Evolutionary conservation across 2,113 vertebrate species (phyloP).

Genomic region (Ciconia boyciana): DNA sequence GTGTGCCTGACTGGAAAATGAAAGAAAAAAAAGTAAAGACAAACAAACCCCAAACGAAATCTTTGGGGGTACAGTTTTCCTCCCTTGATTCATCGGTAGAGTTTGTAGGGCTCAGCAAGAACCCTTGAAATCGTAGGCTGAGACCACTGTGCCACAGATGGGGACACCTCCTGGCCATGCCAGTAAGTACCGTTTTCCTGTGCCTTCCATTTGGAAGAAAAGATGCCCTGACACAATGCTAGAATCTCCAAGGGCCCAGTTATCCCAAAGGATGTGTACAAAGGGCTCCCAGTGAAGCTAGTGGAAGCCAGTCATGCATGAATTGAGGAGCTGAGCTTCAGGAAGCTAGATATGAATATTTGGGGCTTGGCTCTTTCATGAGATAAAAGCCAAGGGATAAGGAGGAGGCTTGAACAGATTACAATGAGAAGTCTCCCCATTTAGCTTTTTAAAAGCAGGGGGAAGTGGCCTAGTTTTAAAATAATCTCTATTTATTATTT

Average conservation of each 20-base stretch:
- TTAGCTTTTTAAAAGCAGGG: not conserved
- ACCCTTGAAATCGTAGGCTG: not conserved
- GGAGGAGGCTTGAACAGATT: not conserved
- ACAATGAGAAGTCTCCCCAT: not conserved
- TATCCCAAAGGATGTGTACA: not conserved
- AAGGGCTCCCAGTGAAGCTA: not conserved
- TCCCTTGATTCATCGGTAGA: not conserved
- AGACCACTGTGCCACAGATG: not conserved
- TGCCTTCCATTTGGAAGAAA: not conserved
- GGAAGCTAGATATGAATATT: not conserved
- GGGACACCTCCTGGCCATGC: not conserved
- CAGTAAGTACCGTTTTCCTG: not conserved
- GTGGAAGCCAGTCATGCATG: not conserved
- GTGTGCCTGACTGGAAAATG: not conserved
- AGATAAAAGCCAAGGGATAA: not conserved
- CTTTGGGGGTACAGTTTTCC: not conserved
- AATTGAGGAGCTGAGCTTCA: not conserved
- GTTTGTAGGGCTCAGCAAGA: not conserved
- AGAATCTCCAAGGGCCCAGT: not conserved
- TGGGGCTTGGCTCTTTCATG: not conserved
- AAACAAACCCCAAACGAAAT: not conserved
- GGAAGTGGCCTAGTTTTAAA: not conserved
- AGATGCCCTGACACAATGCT: not conserved
- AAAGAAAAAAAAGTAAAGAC: not conserved
- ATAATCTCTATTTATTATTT: not conserved